Evolutionary conservation across 2,797 vertebrate genomes (phyloP).

Genomic region (Spinus pinus): DNA sequence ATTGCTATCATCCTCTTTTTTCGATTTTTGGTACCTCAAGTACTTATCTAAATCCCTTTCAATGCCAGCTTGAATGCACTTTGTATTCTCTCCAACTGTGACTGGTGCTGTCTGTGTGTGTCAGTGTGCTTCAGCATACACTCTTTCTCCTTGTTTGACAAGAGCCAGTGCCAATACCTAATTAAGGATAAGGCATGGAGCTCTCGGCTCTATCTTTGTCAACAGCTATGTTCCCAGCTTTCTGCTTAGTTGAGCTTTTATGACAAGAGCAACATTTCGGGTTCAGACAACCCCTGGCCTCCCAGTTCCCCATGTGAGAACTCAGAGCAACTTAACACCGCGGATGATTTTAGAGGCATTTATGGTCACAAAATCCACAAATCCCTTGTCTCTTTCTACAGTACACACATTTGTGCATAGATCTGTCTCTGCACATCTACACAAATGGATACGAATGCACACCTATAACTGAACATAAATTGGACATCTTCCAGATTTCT

Average conservation of each 20-base stretch:
- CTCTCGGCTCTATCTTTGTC: slow-evolving; percentile 74
- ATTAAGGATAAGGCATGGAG: slow-evolving; percentile 77
- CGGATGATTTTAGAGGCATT: not conserved
- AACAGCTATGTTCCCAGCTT: slow-evolving; percentile 71
- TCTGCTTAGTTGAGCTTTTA: slow-evolving; percentile 78
- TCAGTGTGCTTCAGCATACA: slow-evolving; percentile 56
- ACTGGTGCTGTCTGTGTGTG: slow-evolving; percentile 69
- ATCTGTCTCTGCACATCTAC: not conserved
- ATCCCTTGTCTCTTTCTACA: not conserved
- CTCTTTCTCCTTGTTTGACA: slow-evolving; percentile 73
- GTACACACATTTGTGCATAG: rapidly evolving
- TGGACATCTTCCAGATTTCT: not conserved
- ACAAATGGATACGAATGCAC: not conserved
- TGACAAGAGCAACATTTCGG: slow-evolving; percentile 65
- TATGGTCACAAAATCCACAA: not conserved
- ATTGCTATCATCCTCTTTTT: slow-evolving; percentile 72
- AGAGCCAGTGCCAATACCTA: slow-evolving; percentile 77
- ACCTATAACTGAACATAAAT: not conserved
- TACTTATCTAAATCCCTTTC: slow-evolving; percentile 82
- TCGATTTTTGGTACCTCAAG: slow-evolving; percentile 78
- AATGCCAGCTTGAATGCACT: slow-evolving; percentile 76
- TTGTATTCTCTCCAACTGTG: slow-evolving; percentile 73
- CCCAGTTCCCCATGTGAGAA: not conserved
- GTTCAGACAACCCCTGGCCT: slow-evolving; percentile 55
- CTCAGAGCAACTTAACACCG: not conserved